phyloP scores from a whole-genome alignment of 2,113 vertebrate species.

The Catharus fuscescens region DNA sequence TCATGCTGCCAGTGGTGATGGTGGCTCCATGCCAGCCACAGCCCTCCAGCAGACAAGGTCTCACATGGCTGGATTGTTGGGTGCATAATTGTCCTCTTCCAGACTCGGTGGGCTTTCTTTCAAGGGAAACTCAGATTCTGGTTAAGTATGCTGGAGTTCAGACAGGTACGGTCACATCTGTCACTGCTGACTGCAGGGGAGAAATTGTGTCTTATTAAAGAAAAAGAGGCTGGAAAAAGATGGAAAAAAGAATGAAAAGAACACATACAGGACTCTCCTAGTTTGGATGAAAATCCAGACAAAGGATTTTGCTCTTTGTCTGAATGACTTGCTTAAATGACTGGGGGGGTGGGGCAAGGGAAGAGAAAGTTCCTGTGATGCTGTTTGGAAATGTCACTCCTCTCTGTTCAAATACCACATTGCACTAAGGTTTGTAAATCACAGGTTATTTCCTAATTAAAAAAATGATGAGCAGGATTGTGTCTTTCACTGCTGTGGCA shows the following conservation, averaged over 20 bases:
- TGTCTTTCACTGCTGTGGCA: background rate
- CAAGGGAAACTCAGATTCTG: background rate
- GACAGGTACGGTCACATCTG: background rate
- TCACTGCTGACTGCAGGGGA: background rate
- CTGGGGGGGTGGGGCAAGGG: background rate
- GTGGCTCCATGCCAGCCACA: background rate
- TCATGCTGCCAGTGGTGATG: background rate
- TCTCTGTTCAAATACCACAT: background rate
- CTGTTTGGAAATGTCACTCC: background rate
- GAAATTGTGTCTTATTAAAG: background rate
- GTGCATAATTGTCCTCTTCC: background rate
- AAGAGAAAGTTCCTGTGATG: background rate
- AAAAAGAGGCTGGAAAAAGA: background rate
- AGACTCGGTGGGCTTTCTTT: background rate
- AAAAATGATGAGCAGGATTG: background rate
- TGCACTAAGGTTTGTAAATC: slow-evolving; percentile 5
- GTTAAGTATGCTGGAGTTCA: background rate
- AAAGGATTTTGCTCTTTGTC: background rate
- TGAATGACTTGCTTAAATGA: background rate
- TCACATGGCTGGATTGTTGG: background rate
- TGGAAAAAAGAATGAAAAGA: background rate
- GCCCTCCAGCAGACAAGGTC: background rate
- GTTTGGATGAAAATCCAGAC: slow-evolving; percentile 5
- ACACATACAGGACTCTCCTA: background rate
- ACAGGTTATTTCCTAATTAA: background rate